These are phyloP conservation scores for Pseudochromis fuscus DNA, from an alignment of 2,797 vertebrate genomes.

Conservation along the genomic window DNA sequence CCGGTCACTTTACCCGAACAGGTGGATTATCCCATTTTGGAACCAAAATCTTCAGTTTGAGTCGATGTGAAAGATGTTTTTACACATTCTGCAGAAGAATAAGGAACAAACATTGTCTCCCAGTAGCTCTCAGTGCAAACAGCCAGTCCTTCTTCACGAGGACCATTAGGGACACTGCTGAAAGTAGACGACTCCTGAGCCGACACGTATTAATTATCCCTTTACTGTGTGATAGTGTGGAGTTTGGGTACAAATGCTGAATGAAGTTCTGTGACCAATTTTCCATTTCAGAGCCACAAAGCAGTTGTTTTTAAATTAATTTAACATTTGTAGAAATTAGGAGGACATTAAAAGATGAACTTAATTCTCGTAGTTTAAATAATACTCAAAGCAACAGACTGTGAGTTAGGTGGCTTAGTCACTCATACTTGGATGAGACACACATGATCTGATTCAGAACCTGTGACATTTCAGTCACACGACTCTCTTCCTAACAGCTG, in stretches of 20 bases:
- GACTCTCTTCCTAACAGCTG: conserved; percentile 24
- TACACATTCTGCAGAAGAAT: conserved; percentile 10
- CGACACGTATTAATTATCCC: conserved; percentile 39
- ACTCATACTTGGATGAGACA: not conserved
- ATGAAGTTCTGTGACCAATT: conserved; percentile 17
- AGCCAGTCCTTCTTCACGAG: conserved; percentile 21
- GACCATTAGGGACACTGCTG: conserved; percentile 7
- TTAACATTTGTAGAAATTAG: conserved; percentile 28
- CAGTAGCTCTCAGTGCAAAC: conserved; percentile 15
- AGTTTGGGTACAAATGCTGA: conserved; percentile 39
- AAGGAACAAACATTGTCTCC: conserved; percentile 4
- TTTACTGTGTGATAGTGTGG: conserved; percentile 51
- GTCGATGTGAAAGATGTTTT: conserved; percentile 12
- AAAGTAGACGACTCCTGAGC: conserved; percentile 23
- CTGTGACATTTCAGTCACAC: conserved; percentile 30
- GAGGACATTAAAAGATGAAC: conserved; percentile 4
- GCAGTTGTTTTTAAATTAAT: conserved; percentile 8
- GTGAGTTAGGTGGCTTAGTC: conserved; percentile 4
- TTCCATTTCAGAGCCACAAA: conserved; percentile 32
- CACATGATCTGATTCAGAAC: conserved; percentile 20
- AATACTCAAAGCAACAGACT: conserved; percentile 8
- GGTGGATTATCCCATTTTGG: conserved; percentile 31
- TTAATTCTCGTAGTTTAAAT: not conserved
- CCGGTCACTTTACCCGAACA: not conserved
- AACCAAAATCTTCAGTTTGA: conserved; percentile 34